phyloP scores from a whole-genome alignment of 2,797 vertebrate genomes.

The Helostoma temminkii region DNA sequence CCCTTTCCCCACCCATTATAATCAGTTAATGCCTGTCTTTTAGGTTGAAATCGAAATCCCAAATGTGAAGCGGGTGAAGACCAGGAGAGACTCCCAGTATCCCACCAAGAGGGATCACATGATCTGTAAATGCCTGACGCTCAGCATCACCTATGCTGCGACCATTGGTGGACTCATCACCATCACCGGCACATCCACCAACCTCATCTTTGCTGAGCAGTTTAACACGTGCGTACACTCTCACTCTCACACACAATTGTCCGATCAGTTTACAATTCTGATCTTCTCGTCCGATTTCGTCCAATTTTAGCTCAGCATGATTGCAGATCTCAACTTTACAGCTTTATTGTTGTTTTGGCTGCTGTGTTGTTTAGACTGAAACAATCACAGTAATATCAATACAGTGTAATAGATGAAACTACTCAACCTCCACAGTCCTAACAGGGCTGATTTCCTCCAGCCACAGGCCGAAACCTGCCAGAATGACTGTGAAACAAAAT shows the following conservation, averaged over 20 bases:
- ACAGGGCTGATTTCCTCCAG: slow-evolving; percentile 71
- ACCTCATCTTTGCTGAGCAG: slow-evolving; percentile 97
- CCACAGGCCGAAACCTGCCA: slow-evolving; percentile 60
- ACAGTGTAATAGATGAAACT: slow-evolving; percentile 64
- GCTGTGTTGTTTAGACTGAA: background rate
- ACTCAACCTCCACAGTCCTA: slow-evolving; percentile 51
- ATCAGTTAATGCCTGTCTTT: background rate
- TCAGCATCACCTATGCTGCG: slow-evolving; percentile 96
- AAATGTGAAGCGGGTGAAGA: slow-evolving; percentile 74
- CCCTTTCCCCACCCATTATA: background rate
- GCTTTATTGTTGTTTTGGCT: slow-evolving; percentile 34
- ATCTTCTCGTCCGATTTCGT: background rate
- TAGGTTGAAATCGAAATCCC: slow-evolving; percentile 69
- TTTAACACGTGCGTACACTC: slow-evolving; percentile 91
- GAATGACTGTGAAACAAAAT: too few relatives aligned
- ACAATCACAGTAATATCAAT: slow-evolving; percentile 16
- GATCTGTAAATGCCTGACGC: slow-evolving; percentile 96
- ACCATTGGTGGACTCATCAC: slow-evolving; percentile 97
- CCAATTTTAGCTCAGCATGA: background rate
- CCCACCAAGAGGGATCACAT: slow-evolving; percentile 93
- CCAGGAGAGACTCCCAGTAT: slow-evolving; percentile 84
- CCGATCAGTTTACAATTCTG: too few relatives aligned
- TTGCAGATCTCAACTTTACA: slow-evolving; percentile 16
- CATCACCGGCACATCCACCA: slow-evolving; percentile 97
- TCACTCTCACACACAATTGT: background rate